These are phyloP conservation scores for Siphamia tubifer DNA, from an alignment of 2,113 vertebrate species.

Conservation along the genomic window DNA sequence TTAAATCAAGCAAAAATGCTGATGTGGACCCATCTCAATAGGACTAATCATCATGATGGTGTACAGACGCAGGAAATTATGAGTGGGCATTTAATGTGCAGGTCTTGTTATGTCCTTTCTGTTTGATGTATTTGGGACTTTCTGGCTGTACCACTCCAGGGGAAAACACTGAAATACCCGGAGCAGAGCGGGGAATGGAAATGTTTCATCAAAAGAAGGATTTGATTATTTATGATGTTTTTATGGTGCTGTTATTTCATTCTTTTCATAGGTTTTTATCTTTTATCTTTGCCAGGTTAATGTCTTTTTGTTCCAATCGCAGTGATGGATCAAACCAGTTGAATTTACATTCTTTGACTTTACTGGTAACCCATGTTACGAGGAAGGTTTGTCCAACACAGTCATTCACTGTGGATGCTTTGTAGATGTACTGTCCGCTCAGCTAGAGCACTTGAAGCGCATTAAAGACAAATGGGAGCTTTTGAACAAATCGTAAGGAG, in stretches of 20 bases:
- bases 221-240: not conserved
- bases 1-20: conserved; percentile 56
- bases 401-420: not conserved
- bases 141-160: conserved; percentile 11
- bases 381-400: too few species aligned
- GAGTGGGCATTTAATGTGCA: conserved; percentile 47
- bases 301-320: not conserved
- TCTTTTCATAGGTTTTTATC: not conserved
- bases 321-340: too few species aligned
- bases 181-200: too few species aligned
- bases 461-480: conserved; percentile 46
- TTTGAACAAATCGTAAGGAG: conserved; percentile 26
- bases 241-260: not conserved
- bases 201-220: not conserved
- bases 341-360: too few species aligned
- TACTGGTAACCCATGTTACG: too few species aligned
- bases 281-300: not conserved
- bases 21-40: conserved; percentile 62
- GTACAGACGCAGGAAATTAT: conserved; percentile 75
- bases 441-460: conserved; percentile 22
- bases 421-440: too few species aligned
- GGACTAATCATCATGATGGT: conserved; percentile 60
- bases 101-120: conserved; percentile 45
- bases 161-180: too few species aligned
- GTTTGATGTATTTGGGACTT: conserved; percentile 31